Evolutionary conservation across 92 coral and sea anemone genomes (phyloP).

Genomic region (Epizoanthus illoricatus): DNA sequence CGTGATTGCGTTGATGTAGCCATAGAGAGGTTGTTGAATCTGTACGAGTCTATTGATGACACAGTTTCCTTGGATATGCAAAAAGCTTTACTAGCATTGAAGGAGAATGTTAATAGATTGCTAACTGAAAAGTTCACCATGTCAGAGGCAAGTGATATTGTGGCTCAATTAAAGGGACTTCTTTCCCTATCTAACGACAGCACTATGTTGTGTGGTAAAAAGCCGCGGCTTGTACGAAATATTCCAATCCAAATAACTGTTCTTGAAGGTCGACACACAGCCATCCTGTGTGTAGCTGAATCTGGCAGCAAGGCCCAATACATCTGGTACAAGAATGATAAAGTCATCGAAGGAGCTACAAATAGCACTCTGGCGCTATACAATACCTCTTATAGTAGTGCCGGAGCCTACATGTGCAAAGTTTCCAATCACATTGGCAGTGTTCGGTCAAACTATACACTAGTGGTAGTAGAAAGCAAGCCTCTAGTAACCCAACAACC

Average conservation of each 20-base stretch:
- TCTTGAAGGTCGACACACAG: constrained; percentile 27
- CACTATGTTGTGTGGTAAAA: constrained; percentile 52
- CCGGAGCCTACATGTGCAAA: constrained; percentile 52
- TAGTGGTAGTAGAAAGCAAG: constrained; percentile 48
- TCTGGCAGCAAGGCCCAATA: constrained; percentile 43
- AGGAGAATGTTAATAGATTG: not conserved
- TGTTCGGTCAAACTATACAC: constrained; percentile 54
- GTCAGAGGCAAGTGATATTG: not conserved
- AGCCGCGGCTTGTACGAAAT: constrained; percentile 35
- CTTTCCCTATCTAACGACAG: constrained; percentile 25
- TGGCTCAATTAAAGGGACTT: constrained; percentile 1
- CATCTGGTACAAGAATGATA: constrained; percentile 53
- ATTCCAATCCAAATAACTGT: constrained; percentile 19
- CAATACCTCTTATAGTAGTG: constrained; percentile 32
- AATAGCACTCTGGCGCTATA: constrained; percentile 37
- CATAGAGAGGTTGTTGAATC: constrained; percentile 20
- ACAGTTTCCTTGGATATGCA: constrained; percentile 22
- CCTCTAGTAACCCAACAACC: constrained; percentile 60
- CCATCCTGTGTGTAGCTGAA: constrained; percentile 46
- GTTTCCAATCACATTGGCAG: constrained; percentile 54
- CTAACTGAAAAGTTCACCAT: not conserved
- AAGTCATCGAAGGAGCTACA: constrained; percentile 25
- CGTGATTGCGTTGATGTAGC: constrained; percentile 32
- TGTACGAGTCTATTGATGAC: constrained; percentile 28
- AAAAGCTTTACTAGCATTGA: not conserved